Evolutionary conservation across 2,888 invertebrate genomes (phyloP).

Genomic region (Tinea pellionella): DNA sequence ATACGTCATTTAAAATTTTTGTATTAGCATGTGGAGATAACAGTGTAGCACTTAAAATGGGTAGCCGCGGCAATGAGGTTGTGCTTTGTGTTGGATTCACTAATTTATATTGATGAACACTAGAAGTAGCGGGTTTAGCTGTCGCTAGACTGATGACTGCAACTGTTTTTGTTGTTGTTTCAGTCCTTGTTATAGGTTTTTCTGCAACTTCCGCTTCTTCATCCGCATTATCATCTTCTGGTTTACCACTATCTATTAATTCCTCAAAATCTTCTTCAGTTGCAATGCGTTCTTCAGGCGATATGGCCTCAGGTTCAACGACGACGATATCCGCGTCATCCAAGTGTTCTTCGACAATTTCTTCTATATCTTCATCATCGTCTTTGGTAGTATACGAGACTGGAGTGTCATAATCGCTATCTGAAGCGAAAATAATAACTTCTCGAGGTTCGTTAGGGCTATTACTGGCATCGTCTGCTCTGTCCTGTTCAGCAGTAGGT

Average conservation of each 20-base stretch:
- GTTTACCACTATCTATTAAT: conserved; percentile 72
- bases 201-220: conserved; percentile 32
- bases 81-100: conserved; percentile 39
- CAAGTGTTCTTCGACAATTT: conserved; percentile 39
- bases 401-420: conserved; percentile 68
- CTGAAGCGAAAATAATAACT: conserved; percentile 73
- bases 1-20: conserved; percentile 65
- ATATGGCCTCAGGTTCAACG: conserved; percentile 69
- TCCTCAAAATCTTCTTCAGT: conserved; percentile 77
- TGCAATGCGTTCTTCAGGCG: conserved; percentile 73
- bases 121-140: conserved; percentile 46
- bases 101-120: conserved; percentile 57
- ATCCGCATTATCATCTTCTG: conserved; percentile 58
- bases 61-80: conserved; percentile 40
- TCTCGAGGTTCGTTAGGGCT: conserved; percentile 70
- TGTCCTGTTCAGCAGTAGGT: conserved; percentile 22
- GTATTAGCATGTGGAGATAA: conserved; percentile 49
- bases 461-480: conserved; percentile 42
- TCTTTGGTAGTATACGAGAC: conserved; percentile 31
- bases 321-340: conserved; percentile 74
- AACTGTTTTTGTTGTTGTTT: conserved; percentile 65
- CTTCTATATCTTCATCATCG: conserved; percentile 41
- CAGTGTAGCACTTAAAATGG: conserved; percentile 44
- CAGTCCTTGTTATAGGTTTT: conserved; percentile 58
- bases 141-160: conserved; percentile 62